Percentiles rank a stretch among this genome's conserved stretches.
phyloP scores from a whole-genome alignment of 1,140 invertebrate species.

The Macrobrachium rosenbergii region DNA sequence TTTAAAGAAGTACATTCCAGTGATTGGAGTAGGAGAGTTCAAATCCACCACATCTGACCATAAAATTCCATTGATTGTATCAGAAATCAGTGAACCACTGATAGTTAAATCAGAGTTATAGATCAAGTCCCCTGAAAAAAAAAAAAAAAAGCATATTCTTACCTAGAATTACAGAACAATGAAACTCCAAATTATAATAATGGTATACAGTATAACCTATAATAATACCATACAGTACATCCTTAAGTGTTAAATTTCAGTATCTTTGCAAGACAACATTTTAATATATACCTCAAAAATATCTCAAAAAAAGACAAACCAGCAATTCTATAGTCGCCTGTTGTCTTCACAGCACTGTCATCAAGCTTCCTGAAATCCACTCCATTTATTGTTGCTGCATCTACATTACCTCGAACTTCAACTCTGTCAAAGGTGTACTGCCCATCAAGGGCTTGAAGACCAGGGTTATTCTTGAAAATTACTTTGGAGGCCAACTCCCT shows the following conservation, averaged over 20 bases:
- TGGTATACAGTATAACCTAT: too few relatives aligned
- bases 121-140: slow-evolving; percentile 4
- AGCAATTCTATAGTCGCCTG: slow-evolving; percentile 24
- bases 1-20: slow-evolving; percentile 8
- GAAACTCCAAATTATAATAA: too few relatives aligned
- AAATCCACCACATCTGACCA: slow-evolving; percentile 12
- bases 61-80: background rate
- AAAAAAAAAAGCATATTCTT: background rate
- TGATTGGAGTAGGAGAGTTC: background rate
- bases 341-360: slow-evolving; percentile 16
- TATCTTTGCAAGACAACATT: background rate
- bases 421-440: background rate
- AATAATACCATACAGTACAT: too few relatives aligned
- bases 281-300: background rate
- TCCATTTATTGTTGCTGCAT: background rate
- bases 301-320: background rate
- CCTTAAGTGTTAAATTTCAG: background rate
- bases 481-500: background rate
- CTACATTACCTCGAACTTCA: slow-evolving; percentile 27
- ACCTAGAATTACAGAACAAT: too few relatives aligned
- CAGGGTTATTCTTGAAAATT: background rate
- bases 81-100: background rate
- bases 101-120: slow-evolving; percentile 5
- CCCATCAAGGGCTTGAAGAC: background rate
- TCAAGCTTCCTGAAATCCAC: slow-evolving; percentile 14